Base-by-base conservation (phyloP, 2,888 invertebrate species). In the Salticus scenicus region DNA sequence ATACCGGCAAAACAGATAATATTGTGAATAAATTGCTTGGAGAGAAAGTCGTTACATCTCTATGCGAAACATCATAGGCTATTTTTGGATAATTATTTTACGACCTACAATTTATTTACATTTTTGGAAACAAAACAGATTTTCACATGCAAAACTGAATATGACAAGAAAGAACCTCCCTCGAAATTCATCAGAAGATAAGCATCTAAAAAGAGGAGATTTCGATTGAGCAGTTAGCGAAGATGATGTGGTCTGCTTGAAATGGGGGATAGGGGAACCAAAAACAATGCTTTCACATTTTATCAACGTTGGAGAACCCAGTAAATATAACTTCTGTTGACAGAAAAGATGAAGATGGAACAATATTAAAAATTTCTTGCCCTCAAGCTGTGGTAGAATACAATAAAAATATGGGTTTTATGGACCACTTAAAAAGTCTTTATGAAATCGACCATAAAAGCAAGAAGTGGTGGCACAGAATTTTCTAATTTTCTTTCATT, bases 331-430 rank as follows among this genome's bases (percentile, higher is more conserved):
- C n/a, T n/a, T n/a, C n/a, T n/a, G n/a, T n/a, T n/a, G n/a, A n/a
- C n/a, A n/a, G n/a, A n/a, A n/a, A n/a, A n/a, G n/a, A n/a, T n/a
- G n/a, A n/a, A n/a, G n/a, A n/a, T n/a, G n/a, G n/a, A n/a, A n/a
- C n/a, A n/a, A n/a, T n/a, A n/a, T n/a, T n/a, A n/a, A n/a, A n/a
- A n/a, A n/a, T n/a, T n/a, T n/a, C n/a, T n/a, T n/a, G n/a, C n/a
- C n/a, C n/a, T n/a, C n/a, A n/a, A n/a, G n/a, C n/a, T n/a, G n/a
- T n/a, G n/a, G n/a, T n/a, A n/a, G n/a, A n/a, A n/a, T n/a, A n/a
- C n/a, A n/a, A 73, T 20, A 66, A 75, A 42, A 75, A 75, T 66
- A 66, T 42, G 66, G 66, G 28, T 1, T 75, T 75, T 66, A 42
- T 75, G 1, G 30, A 75, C n/a, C n/a, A n/a, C n/a, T n/a, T n/a